These are phyloP conservation scores for Dipodomys spectabilis DNA, from an alignment of 2,113 vertebrate species.

Conservation along the genomic window DNA sequence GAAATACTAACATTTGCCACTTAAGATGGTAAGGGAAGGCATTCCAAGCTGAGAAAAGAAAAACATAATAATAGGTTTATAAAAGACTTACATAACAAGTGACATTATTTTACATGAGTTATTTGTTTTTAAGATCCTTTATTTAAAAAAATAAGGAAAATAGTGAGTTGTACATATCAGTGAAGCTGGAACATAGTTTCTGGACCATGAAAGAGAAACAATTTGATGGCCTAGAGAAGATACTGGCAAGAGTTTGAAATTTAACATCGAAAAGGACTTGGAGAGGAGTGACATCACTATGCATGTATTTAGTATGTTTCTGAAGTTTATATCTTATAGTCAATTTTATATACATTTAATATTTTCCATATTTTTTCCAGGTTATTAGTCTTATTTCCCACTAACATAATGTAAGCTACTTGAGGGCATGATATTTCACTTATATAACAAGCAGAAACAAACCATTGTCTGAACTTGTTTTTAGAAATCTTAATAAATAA, in stretches of 20 bases:
- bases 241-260: neutral
- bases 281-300: neutral
- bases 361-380: neutral
- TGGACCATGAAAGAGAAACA: neutral
- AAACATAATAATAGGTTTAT: neutral
- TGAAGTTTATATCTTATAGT: neutral
- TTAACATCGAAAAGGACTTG: neutral
- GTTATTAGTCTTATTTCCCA: neutral
- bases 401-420: neutral
- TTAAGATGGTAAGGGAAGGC: neutral
- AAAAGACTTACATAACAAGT: neutral
- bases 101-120: neutral
- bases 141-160: neutral
- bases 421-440: neutral
- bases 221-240: neutral
- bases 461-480: neutral
- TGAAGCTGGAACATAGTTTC: neutral
- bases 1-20: neutral
- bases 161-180: neutral
- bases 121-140: conserved; percentile 1
- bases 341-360: neutral
- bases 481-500: neutral
- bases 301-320: neutral
- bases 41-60: neutral
- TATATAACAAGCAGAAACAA: neutral